These are phyloP conservation scores for Cercocebus atys DNA, from an alignment of 2,113 vertebrate genomes.

Conservation along the genomic window DNA sequence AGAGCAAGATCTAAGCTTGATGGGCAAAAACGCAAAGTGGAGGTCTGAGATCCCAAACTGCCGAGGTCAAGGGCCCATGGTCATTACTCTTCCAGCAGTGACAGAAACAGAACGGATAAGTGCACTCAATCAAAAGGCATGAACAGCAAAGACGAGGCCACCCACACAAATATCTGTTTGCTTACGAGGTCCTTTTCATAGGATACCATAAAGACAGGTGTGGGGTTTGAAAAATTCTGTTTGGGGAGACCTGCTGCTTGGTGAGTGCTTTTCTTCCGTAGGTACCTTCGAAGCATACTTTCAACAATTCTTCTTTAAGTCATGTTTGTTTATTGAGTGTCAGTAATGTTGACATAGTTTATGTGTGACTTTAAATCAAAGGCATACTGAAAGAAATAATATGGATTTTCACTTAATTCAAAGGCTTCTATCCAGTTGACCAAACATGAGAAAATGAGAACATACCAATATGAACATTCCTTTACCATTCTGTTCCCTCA, in stretches of 20 bases:
- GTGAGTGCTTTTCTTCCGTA: not conserved
- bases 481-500: not conserved
- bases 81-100: constrained; percentile 41
- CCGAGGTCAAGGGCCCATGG: constrained; percentile 22
- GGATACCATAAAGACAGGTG: constrained; percentile 9
- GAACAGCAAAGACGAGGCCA: constrained; percentile 23
- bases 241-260: not conserved
- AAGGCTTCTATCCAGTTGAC: constrained; percentile 18
- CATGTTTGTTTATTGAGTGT: constrained; percentile 28
- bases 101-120: not conserved
- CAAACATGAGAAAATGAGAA: constrained; percentile 26
- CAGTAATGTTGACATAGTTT: not conserved
- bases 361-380: constrained; percentile 55
- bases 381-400: not conserved
- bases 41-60: not conserved
- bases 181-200: not conserved
- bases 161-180: not conserved
- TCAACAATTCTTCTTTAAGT: constrained; percentile 30
- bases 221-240: not conserved
- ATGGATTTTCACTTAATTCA: constrained; percentile 45
- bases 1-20: not conserved
- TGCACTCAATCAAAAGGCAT: not conserved
- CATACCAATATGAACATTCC: not conserved
- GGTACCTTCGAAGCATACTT: not conserved
- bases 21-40: not conserved